These are phyloP conservation scores for Heliconius melpomene DNA, from an alignment of 1,140 invertebrate species.

Conservation along the genomic window DNA sequence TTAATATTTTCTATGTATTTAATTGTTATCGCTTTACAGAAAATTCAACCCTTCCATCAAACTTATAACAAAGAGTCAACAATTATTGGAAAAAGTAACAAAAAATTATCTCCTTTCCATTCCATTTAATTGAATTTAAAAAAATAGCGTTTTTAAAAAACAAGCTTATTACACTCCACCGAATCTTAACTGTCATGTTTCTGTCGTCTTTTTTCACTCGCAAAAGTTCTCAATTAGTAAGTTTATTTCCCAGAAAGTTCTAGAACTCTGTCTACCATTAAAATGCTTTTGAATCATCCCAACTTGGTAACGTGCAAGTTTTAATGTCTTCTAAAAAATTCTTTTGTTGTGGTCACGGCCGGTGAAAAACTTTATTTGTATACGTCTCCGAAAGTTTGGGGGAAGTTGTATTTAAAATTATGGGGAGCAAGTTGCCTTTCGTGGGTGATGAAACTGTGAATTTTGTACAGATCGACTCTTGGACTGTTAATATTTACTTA, in stretches of 20 bases:
- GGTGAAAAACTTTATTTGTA: conserved; percentile 17
- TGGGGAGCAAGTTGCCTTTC: background rate
- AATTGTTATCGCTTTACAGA: background rate
- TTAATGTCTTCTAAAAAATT: conserved; percentile 37
- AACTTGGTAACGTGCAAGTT: conserved; percentile 38
- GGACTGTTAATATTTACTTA: no score
- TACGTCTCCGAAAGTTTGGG: conserved; percentile 10
- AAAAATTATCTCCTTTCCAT: conserved; percentile 12
- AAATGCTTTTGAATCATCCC: conserved; percentile 31
- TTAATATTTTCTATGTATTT: no score
- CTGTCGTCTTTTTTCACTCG: background rate
- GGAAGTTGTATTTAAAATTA: background rate
- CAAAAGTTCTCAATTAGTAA: conserved; percentile 33
- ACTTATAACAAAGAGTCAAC: background rate
- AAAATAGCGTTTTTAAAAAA: background rate
- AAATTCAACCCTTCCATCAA: background rate
- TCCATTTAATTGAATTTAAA: background rate
- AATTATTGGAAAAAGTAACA: background rate
- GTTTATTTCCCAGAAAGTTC: conserved; percentile 27
- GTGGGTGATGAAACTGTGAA: background rate
- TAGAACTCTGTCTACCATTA: conserved; percentile 27
- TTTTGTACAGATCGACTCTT: background rate
- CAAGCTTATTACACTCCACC: background rate
- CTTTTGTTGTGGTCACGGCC: conserved; percentile 32
- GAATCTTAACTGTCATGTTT: conserved; percentile 17